A percentile compares a stretch with the other conserved stretches of the same genome.
These are phyloP conservation scores for Enteromius mattozi DNA, from an alignment of 2,797 vertebrate genomes.

Conservation along the genomic window DNA sequence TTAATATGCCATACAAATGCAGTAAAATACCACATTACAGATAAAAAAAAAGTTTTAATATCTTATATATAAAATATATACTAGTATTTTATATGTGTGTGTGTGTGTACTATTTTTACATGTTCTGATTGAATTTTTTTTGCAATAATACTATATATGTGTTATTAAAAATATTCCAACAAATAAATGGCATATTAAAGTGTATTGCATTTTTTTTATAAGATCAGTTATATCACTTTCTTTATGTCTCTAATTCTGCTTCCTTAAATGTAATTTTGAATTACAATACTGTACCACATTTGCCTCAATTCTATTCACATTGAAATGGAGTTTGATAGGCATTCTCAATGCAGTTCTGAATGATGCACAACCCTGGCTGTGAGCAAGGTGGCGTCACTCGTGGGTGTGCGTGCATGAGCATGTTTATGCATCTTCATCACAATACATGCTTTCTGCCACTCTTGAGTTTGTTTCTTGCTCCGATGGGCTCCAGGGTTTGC, in stretches of 20 bases:
- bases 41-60: background rate
- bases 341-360: background rate
- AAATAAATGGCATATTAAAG: no score
- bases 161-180: no score
- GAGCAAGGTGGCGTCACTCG: background rate
- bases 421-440: constrained; percentile 11
- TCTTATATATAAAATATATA: background rate
- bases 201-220: no score
- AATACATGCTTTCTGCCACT: background rate
- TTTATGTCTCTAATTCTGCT: background rate
- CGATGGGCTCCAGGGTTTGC: constrained; percentile 61
- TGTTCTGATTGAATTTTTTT: no score
- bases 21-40: background rate
- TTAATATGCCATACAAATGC: background rate
- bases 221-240: background rate
- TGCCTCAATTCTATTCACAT: background rate
- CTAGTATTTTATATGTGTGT: background rate
- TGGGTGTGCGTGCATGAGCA: background rate
- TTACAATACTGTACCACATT: background rate
- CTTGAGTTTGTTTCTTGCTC: constrained; percentile 10
- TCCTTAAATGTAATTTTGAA: background rate
- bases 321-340: background rate
- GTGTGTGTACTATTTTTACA: background rate
- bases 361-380: background rate
- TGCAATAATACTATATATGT: no score